Conservation (phyloP, 1,140 invertebrate genomes). For the Rhyacophila brunnea region DNA sequence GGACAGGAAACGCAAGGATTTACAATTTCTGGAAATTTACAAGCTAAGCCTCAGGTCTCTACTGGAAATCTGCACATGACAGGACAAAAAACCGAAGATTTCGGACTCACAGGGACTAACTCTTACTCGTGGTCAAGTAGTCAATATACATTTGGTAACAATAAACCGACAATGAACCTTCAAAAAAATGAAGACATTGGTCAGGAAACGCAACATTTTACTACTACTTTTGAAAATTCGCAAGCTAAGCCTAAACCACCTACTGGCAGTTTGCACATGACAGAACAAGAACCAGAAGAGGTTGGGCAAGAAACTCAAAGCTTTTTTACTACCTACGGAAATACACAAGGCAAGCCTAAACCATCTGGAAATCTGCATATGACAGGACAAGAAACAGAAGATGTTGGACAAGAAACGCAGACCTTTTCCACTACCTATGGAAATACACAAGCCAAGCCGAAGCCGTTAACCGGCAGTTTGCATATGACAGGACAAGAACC, state of each 20-base stretch:
- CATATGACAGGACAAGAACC: background rate
- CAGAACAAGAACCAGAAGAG: too few species aligned
- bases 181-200: constrained; percentile 5
- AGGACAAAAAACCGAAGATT: constrained; percentile 1
- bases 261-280: too few species aligned
- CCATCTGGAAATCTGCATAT: constrained; percentile 13
- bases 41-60: too few species aligned
- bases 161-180: too few species aligned
- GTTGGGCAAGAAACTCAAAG: too few species aligned
- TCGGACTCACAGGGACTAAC: too few species aligned
- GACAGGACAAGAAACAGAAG: constrained; percentile 34
- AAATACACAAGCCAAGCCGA: background rate
- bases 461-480: background rate
- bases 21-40: background rate
- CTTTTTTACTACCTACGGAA: too few species aligned
- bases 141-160: too few species aligned
- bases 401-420: constrained; percentile 41
- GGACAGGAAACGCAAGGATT: constrained; percentile 33
- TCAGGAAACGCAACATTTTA: background rate
- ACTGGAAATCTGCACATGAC: constrained; percentile 5
- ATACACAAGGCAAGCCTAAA: background rate
- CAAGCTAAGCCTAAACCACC: too few species aligned
- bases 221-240: too few species aligned
- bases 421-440: constrained; percentile 24
- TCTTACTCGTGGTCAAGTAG: too few species aligned